Base-by-base conservation (phyloP, 2,888 invertebrate genomes). In the Agriopis leucophaearia region DNA sequence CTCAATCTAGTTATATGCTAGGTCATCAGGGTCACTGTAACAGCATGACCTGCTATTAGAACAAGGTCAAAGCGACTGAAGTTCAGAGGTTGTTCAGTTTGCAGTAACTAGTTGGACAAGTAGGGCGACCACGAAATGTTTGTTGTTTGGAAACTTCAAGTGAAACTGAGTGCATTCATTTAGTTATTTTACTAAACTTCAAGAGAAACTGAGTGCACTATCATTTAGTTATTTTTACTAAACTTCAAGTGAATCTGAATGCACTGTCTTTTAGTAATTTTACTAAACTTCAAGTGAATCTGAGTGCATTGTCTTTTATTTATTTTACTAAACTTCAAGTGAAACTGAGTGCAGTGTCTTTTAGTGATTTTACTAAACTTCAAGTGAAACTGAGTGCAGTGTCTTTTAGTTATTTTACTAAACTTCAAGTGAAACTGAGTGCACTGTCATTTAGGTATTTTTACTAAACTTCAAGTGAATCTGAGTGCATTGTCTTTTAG, bases 1-100 rank as follows among this genome's bases (percentile, higher is more conserved):
- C 48, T 10, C 6, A 15, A 7, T 48, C 10, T 15, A 9, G 27
- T 27, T 27, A 27, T 27, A 27, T 13, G 47, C 47, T 1, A 38
- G 64, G 65, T 60, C 48, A n/a, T 40, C 35, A 15, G 9, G 60
- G 59, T 60, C 18, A 60, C 42, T 16, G 54, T 57, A 44, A 44
- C 36, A n/a, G 8, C 45, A 52, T 47, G 38, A 58, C 18, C 65
- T 12, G 50, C 38, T 45, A 54, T 48, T 42, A 48, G 13, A 64
- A 69, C 60, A 61, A 45, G 60, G 68, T 64, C 64, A 64, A 68
- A 64, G 51, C 56, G 44, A 18, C 40, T 40, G 54, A 55, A 58
- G 62, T 42, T 67, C 54, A 59, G 50, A 48, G 57, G 68, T 55
- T 35, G 45, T 66, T 60, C 60, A 61, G 56, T 56, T 57, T 51